Conservation (phyloP, 2,797 vertebrate species). For the Spheniscus humboldti region DNA sequence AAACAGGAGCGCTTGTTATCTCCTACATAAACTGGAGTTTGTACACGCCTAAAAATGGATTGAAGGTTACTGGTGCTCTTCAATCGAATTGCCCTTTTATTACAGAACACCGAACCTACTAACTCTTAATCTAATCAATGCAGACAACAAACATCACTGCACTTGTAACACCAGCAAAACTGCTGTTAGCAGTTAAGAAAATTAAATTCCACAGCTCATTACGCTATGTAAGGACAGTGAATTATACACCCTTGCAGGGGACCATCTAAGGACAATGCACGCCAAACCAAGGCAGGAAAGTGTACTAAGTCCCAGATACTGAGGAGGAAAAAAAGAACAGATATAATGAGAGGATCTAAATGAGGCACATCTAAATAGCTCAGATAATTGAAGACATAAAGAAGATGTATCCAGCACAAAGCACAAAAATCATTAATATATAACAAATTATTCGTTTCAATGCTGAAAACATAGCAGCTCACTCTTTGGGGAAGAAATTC, state of each 20-base stretch:
- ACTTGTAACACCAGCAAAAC: not conserved
- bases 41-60: not conserved
- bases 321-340: not conserved
- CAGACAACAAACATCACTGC: not conserved
- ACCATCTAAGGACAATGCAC: not conserved
- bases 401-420: not conserved
- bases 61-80: not conserved
- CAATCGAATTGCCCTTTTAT: not conserved
- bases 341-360: not conserved
- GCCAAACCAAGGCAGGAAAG: not conserved
- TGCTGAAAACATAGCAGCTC: not conserved
- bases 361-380: constrained; percentile 5
- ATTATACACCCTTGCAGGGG: not conserved
- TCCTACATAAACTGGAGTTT: not conserved
- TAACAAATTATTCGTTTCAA: not conserved
- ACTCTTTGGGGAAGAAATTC: not conserved
- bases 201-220: constrained; percentile 13
- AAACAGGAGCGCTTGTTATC: not conserved
- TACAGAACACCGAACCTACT: not conserved
- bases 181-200: not conserved
- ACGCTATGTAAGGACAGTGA: not conserved
- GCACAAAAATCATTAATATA: not conserved
- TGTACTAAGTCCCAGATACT: not conserved
- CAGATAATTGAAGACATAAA: not conserved
- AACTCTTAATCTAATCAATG: not conserved